phyloP scores from a whole-genome alignment of 2,113 vertebrate genomes.

The Argyrosomus japonicus region DNA sequence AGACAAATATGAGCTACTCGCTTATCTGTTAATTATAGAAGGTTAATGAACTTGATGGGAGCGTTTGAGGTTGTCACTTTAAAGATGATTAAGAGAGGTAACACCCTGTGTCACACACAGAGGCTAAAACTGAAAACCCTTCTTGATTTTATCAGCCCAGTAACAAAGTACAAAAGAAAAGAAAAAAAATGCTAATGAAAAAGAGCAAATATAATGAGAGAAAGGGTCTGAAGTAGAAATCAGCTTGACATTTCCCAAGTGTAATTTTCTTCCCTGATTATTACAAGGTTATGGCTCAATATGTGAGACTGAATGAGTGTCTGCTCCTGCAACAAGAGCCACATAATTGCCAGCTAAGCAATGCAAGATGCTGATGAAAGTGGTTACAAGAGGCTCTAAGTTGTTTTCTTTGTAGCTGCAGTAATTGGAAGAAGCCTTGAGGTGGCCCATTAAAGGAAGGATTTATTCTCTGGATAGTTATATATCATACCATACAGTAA shows the following conservation, averaged over 20 bases:
- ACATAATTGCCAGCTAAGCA: conserved; percentile 40
- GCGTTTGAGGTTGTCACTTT: neutral
- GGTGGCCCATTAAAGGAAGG: conserved; percentile 1
- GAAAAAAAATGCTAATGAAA: conserved; percentile 5
- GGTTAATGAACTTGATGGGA: conserved; percentile 35
- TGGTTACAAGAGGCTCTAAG: conserved; percentile 21
- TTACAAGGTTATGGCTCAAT: conserved; percentile 41
- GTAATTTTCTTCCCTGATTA: conserved; percentile 33
- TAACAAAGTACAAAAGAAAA: neutral
- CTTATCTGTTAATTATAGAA: conserved; percentile 40
- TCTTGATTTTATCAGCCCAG: neutral
- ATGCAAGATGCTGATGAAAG: conserved; percentile 42
- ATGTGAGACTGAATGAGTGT: conserved; percentile 10
- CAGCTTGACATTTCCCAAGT: conserved; percentile 38
- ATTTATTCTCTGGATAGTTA: conserved; percentile 10
- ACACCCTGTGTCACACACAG: neutral
- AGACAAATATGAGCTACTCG: conserved; percentile 48
- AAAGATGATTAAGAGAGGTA: neutral
- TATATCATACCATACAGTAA: neutral
- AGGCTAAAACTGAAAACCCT: neutral
- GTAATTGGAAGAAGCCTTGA: conserved; percentile 31
- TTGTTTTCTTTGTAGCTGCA: conserved; percentile 33
- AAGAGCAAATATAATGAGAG: conserved; percentile 11
- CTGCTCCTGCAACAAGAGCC: neutral
- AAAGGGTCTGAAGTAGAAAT: conserved; percentile 34